Percentiles rank a stretch among this genome's conserved stretches.
Evolutionary conservation across 2,888 invertebrate species (phyloP).

Genomic region (Hirtodrosophila cameraria): DNA sequence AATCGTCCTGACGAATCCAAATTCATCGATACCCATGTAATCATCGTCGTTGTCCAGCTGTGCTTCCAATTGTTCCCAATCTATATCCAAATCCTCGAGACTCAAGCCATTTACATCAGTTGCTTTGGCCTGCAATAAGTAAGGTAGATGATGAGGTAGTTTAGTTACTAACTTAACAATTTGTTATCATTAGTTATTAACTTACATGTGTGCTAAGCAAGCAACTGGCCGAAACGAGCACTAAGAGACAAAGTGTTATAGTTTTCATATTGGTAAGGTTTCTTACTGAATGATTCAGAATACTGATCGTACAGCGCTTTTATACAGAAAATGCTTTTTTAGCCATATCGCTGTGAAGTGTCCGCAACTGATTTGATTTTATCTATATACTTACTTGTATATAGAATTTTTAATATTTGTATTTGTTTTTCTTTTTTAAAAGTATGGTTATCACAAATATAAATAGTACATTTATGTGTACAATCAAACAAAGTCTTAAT

Average conservation of each 20-base stretch:
- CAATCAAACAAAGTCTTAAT: background rate
- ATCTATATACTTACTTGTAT: slow-evolving; percentile 2
- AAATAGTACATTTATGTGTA: background rate
- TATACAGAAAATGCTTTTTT: slow-evolving; percentile 24
- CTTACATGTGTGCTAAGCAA: slow-evolving; percentile 56
- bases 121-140: slow-evolving; percentile 37
- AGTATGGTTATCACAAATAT: slow-evolving; percentile 15
- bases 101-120: background rate
- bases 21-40: slow-evolving; percentile 41
- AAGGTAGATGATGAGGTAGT: background rate
- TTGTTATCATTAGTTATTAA: background rate
- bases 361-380: slow-evolving; percentile 9
- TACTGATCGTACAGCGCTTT: slow-evolving; percentile 6
- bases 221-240: slow-evolving; percentile 48
- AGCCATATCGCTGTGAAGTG: slow-evolving; percentile 21
- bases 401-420: background rate
- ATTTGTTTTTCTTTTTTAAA: background rate
- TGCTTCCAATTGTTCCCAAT: slow-evolving; percentile 11
- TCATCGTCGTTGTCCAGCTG: slow-evolving; percentile 33
- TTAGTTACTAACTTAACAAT: background rate
- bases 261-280: slow-evolving; percentile 46
- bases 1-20: slow-evolving; percentile 24
- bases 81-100: slow-evolving; percentile 27
- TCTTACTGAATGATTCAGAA: slow-evolving; percentile 11
- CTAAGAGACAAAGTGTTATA: slow-evolving; percentile 47